Evolutionary conservation across 2,113 vertebrate genomes (phyloP).

Genomic region (Polyodon spathula): DNA sequence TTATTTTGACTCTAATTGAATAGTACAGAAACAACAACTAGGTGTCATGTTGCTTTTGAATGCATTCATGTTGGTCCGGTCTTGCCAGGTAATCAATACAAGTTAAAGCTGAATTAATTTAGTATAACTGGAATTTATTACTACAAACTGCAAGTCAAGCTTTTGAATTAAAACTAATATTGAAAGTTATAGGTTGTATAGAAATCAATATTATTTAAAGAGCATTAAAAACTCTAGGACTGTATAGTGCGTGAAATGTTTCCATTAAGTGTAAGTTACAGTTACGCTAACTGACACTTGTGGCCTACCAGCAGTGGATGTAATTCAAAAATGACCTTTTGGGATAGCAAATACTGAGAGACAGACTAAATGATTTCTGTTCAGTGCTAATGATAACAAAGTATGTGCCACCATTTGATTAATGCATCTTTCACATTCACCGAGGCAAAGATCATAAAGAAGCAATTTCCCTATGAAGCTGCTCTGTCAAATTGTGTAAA

Average conservation of each 20-base stretch:
- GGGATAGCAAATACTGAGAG: constrained; percentile 47
- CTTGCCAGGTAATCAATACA: constrained; percentile 26
- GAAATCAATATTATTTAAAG: constrained; percentile 46
- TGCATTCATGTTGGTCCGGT: constrained; percentile 5
- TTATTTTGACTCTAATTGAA: no score
- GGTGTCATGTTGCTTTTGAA: constrained; percentile 7
- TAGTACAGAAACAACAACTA: neutral
- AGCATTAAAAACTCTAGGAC: constrained; percentile 44
- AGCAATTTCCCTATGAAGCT: constrained; percentile 26
- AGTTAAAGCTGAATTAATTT: constrained; percentile 31
- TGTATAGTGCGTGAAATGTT: constrained; percentile 45
- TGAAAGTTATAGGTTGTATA: constrained; percentile 40
- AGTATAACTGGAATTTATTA: constrained; percentile 12
- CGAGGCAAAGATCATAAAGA: constrained; percentile 36
- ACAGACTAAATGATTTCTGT: constrained; percentile 45
- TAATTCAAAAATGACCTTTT: constrained; percentile 48
- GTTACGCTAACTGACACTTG: constrained; percentile 45
- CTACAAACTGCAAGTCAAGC: constrained; percentile 38
- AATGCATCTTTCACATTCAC: constrained; percentile 39
- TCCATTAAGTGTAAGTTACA: constrained; percentile 51
- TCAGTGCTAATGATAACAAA: constrained; percentile 57
- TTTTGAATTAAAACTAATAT: constrained; percentile 42
- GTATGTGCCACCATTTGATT: constrained; percentile 43
- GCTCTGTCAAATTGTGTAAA: constrained; percentile 22
- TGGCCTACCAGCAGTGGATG: constrained; percentile 40